Conservation (phyloP, 2,113 vertebrate species). For the Cryptomyrus ogoouensis region DNA sequence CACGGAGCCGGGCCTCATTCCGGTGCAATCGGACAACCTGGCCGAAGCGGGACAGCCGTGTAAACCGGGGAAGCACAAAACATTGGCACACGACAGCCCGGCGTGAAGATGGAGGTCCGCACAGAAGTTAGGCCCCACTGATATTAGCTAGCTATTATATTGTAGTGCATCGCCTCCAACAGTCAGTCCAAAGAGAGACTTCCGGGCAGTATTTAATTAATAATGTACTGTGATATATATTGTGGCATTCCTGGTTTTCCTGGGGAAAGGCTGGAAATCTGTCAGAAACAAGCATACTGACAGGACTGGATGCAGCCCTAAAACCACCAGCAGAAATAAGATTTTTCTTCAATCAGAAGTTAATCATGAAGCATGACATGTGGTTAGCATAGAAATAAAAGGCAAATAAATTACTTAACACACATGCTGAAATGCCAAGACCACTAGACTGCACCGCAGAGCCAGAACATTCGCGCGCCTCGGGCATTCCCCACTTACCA, state of each 20-base stretch:
- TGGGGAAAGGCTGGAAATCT: background rate
- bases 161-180: too few species aligned
- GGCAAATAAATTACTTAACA: background rate
- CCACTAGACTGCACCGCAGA: background rate
- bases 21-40: slow-evolving; percentile 49
- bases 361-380: slow-evolving; percentile 5
- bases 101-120: background rate
- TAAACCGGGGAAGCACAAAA: background rate
- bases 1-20: slow-evolving; percentile 70
- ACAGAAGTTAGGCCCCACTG: background rate
- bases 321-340: background rate
- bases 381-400: background rate
- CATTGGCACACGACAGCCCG: background rate
- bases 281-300: background rate
- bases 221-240: background rate
- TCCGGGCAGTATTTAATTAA: background rate
- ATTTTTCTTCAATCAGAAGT: background rate
- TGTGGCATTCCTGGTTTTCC: background rate
- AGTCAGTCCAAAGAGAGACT: background rate
- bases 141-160: background rate
- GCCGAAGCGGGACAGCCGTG: background rate
- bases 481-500: background rate
- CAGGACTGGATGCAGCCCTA: background rate
- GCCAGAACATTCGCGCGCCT: background rate
- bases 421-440: background rate